Evolutionary conservation across 2,113 vertebrate species (phyloP).

Genomic region (Toxostoma redivivum): DNA sequence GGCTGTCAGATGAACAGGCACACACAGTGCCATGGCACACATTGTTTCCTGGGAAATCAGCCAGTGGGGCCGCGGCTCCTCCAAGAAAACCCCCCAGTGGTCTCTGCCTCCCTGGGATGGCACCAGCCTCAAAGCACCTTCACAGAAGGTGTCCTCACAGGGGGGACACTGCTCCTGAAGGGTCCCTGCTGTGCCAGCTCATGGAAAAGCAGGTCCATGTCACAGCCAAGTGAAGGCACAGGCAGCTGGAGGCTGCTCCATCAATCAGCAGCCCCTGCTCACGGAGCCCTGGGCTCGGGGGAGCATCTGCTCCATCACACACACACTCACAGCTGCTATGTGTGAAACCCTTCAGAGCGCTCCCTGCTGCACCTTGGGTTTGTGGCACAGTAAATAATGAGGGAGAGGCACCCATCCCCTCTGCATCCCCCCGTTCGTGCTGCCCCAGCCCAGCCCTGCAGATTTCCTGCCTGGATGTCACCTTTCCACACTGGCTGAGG

Average conservation of each 20-base stretch:
- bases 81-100: background rate
- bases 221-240: background rate
- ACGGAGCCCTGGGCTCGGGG: background rate
- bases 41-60: background rate
- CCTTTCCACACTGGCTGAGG: accelerated
- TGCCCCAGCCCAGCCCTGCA: background rate
- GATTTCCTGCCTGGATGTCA: background rate
- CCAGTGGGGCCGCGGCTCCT: background rate
- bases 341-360: background rate
- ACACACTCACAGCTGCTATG: background rate
- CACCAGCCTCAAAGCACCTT: accelerated
- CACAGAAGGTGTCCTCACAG: accelerated
- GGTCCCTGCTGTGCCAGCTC: background rate
- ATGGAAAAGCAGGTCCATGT: accelerated
- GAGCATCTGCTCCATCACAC: background rate
- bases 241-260: background rate
- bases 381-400: background rate
- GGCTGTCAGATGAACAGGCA: background rate
- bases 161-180: background rate
- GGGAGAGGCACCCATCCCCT: background rate
- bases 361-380: background rate
- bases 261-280: background rate
- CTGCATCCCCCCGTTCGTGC: accelerated
- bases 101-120: background rate
- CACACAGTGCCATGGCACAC: accelerated